phyloP scores from a whole-genome alignment of 1,140 invertebrate genomes.

The Drosophila baimaii region DNA sequence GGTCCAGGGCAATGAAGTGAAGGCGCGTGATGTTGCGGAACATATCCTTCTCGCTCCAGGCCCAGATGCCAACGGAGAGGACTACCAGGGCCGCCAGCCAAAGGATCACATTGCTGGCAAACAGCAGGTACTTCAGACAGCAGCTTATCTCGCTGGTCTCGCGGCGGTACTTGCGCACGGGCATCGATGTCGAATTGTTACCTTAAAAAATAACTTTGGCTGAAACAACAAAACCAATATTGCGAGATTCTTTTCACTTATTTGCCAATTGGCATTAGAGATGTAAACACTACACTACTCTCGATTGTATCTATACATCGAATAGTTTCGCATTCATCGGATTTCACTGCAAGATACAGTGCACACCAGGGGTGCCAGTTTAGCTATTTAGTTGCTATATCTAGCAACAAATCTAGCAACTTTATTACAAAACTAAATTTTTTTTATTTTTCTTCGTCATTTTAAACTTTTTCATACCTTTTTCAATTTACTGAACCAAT shows the following conservation, averaged over 20 bases:
- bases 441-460: too few species aligned
- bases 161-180: conserved; percentile 90
- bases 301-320: conserved; percentile 1
- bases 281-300: conserved; percentile 2
- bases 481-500: too few species aligned
- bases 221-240: conserved; percentile 34
- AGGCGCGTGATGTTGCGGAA: conserved; percentile 95
- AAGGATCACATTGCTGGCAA: conserved; percentile 98
- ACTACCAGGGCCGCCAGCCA: conserved; percentile 95
- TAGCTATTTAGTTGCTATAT: too few species aligned
- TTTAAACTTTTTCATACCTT: too few species aligned
- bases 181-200: conserved; percentile 60
- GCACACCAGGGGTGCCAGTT: too few species aligned
- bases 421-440: too few species aligned
- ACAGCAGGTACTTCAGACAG: conserved; percentile 98
- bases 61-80: conserved; percentile 96
- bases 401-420: too few species aligned
- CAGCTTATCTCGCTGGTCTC: conserved; percentile 97
- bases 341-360: not conserved
- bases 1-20: conserved; percentile 96
- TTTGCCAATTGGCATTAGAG: conserved; percentile 21
- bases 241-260: conserved; percentile 23
- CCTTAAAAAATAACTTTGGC: conserved; percentile 41
- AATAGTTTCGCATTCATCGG: not conserved
- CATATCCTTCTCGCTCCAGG: conserved; percentile 98